Conservation (phyloP, 2,797 vertebrate genomes). For the Iguana delicatissima region DNA sequence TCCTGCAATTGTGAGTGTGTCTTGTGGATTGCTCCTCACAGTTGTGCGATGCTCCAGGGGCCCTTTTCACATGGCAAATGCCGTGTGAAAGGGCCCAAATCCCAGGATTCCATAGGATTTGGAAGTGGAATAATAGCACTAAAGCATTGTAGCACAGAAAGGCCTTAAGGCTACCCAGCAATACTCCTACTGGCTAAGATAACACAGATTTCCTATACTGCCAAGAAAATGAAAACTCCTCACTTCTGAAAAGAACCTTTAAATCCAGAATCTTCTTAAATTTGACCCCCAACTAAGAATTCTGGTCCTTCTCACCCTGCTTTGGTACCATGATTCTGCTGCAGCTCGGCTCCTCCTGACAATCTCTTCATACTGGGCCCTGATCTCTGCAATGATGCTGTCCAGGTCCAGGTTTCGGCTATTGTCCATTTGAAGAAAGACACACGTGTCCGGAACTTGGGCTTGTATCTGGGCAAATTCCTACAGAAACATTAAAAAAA, state of each 20-base stretch:
- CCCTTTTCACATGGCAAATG: too few species aligned
- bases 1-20: too few species aligned
- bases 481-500: conserved; percentile 71
- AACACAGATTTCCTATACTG: not conserved
- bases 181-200: not conserved
- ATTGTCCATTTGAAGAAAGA: conserved; percentile 91
- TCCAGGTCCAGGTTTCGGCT: conserved; percentile 87
- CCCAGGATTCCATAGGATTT: too few species aligned
- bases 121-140: too few species aligned
- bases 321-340: conserved; percentile 75
- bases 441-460: conserved; percentile 89
- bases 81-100: too few species aligned
- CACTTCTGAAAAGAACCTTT: not conserved
- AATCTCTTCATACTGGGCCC: conserved; percentile 88
- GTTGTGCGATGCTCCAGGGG: too few species aligned
- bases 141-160: too few species aligned
- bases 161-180: not conserved
- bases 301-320: conserved; percentile 65
- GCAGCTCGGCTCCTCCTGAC: conserved; percentile 79
- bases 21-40: too few species aligned
- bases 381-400: conserved; percentile 87
- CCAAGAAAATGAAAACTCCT: not conserved
- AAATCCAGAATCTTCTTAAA: not conserved
- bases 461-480: conserved; percentile 89
- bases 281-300: not conserved